These are phyloP conservation scores for Solea solea DNA, from an alignment of 2,113 vertebrate species.

Conservation along the genomic window DNA sequence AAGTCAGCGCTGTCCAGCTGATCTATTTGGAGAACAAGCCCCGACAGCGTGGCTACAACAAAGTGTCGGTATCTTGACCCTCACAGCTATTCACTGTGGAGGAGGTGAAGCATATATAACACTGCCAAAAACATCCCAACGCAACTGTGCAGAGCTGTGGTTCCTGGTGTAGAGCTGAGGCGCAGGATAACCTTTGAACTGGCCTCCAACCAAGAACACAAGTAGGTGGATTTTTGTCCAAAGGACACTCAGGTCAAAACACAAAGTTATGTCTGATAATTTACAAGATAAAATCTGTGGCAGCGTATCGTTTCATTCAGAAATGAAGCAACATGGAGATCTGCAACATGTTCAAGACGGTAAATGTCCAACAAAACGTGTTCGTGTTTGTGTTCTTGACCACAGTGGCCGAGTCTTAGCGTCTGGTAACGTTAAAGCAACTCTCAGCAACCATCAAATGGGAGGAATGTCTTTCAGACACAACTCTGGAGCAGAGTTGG, in stretches of 20 bases:
- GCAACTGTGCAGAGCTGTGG: constrained; percentile 8
- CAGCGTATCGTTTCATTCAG: too few species aligned
- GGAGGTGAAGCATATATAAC: constrained; percentile 34
- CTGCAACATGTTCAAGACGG: neutral
- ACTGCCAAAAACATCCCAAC: constrained; percentile 56
- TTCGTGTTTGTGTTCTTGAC: too few species aligned
- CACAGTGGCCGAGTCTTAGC: too few species aligned
- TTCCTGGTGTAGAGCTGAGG: constrained; percentile 40
- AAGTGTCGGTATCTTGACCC: constrained; percentile 46
- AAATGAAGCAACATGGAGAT: neutral
- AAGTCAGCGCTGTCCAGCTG: constrained; percentile 29
- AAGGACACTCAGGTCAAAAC: constrained; percentile 52
- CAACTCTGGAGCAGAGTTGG: neutral
- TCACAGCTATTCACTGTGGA: constrained; percentile 45
- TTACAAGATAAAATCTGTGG: constrained; percentile 1
- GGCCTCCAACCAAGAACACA: constrained; percentile 70
- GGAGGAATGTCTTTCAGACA: too few species aligned
- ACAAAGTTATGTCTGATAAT: constrained; percentile 5
- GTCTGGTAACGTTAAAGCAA: too few species aligned
- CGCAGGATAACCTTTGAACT: constrained; percentile 66
- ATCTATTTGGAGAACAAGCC: constrained; percentile 16
- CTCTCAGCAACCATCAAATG: too few species aligned
- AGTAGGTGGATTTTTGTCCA: constrained; percentile 67
- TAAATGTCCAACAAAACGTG: too few species aligned
- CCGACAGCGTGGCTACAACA: constrained; percentile 14